A percentile compares a stretch with the other conserved stretches of the same genome.
Conservation (phyloP, 1,140 invertebrate species). For the Bombus pascuorum region DNA sequence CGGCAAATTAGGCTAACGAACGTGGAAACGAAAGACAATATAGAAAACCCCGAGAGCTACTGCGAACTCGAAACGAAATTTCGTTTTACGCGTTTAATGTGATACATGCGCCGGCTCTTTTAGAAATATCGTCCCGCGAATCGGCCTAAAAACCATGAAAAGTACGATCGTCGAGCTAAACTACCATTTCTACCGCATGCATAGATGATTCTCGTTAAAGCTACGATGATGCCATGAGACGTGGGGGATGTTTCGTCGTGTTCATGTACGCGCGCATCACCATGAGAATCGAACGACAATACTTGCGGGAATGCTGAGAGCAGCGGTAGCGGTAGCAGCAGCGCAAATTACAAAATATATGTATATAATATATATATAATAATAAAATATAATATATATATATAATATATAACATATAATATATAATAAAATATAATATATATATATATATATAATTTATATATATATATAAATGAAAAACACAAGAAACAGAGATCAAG, state of each 20-base stretch:
- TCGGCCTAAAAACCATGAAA: background rate
- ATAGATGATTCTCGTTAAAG: conserved; percentile 6
- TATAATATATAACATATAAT: too few relatives aligned
- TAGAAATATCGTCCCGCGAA: background rate
- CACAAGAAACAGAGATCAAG: background rate
- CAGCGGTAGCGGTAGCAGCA: conserved; percentile 1
- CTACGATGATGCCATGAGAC: background rate
- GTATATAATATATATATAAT: too few relatives aligned
- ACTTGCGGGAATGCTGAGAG: background rate
- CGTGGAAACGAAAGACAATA: background rate
- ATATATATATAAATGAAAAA: background rate
- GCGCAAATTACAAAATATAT: background rate
- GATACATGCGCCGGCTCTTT: conserved; percentile 5
- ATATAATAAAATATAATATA: background rate
- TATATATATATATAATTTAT: background rate
- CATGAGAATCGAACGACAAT: background rate
- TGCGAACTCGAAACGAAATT: conserved; percentile 2
- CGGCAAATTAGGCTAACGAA: conserved; percentile 1
- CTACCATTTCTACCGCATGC: conserved; percentile 41
- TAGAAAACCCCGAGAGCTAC: background rate
- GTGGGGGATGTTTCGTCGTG: background rate
- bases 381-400: too few relatives aligned
- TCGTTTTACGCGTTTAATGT: background rate
- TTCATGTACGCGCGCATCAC: background rate
- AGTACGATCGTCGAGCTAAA: conserved; percentile 5